phyloP scores from a whole-genome alignment of 2,888 invertebrate species.

The Blomia tropicalis region DNA sequence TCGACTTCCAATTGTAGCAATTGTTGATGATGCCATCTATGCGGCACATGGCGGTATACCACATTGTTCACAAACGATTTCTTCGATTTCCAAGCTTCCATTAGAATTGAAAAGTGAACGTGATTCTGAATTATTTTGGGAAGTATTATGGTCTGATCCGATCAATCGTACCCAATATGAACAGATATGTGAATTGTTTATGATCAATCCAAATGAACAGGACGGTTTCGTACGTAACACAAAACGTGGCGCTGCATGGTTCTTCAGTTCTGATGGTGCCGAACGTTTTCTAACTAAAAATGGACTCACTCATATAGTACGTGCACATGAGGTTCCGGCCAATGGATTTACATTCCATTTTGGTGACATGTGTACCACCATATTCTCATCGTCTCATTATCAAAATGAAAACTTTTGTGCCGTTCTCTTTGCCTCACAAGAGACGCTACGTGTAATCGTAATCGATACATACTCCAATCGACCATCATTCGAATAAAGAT shows the following conservation, averaged over 20 bases:
- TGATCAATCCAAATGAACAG: neutral
- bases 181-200: conserved; percentile 21
- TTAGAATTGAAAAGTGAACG: conserved; percentile 48
- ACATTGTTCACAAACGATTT: conserved; percentile 34
- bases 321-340: conserved; percentile 57
- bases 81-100: conserved; percentile 48
- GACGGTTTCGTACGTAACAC: conserved; percentile 50
- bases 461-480: conserved; percentile 39
- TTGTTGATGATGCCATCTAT: conserved; percentile 55
- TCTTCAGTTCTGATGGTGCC: conserved; percentile 51
- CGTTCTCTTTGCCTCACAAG: conserved; percentile 49
- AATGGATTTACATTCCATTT: conserved; percentile 41
- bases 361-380: conserved; percentile 50
- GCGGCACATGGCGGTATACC: conserved; percentile 65
- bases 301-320: conserved; percentile 50
- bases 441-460: conserved; percentile 48
- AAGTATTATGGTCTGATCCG: conserved; percentile 57
- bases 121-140: conserved; percentile 58
- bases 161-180: conserved; percentile 20
- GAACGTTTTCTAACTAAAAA: conserved; percentile 50
- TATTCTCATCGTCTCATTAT: conserved; percentile 58
- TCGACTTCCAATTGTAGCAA: conserved; percentile 52
- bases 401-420: conserved; percentile 56
- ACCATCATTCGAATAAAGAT: conserved; percentile 9
- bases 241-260: conserved; percentile 53